These are phyloP conservation scores for Myotis lucifugus DNA, from an alignment of 2,113 vertebrate species.

Conservation along the genomic window DNA sequence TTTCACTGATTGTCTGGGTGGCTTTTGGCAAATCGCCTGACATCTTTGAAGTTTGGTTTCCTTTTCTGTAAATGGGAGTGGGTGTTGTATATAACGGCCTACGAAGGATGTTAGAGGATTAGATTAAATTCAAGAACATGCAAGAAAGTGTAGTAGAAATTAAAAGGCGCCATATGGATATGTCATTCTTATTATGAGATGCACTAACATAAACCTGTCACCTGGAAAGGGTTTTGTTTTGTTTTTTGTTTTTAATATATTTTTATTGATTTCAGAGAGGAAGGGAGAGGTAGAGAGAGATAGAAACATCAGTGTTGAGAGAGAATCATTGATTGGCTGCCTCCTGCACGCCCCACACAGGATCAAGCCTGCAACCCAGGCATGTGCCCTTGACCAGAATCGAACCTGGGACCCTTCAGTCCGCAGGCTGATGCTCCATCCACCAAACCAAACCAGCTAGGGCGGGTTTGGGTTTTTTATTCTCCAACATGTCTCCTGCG, in stretches of 20 bases:
- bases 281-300: too few relatives aligned
- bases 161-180: not conserved
- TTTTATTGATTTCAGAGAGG: too few relatives aligned
- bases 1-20: not conserved
- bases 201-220: not conserved
- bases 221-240: not conserved
- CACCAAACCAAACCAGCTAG: too few relatives aligned
- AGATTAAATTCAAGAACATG: not conserved
- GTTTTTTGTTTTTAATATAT: too few relatives aligned
- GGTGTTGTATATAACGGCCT: not conserved
- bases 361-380: too few relatives aligned
- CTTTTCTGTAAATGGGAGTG: slow-evolving; percentile 19
- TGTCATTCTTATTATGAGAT: not conserved
- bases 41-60: slow-evolving; percentile 8
- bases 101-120: not conserved
- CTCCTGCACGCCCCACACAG: too few relatives aligned
- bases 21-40: not conserved
- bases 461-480: not conserved
- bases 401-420: too few relatives aligned
- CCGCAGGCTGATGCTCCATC: too few relatives aligned
- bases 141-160: not conserved
- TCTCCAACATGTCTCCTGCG: not conserved
- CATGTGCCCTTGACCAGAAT: too few relatives aligned
- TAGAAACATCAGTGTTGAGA: too few relatives aligned
- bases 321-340: too few relatives aligned